Evolutionary conservation across 2,888 invertebrate genomes (phyloP).

Genomic region (Ichneumon xanthorius): DNA sequence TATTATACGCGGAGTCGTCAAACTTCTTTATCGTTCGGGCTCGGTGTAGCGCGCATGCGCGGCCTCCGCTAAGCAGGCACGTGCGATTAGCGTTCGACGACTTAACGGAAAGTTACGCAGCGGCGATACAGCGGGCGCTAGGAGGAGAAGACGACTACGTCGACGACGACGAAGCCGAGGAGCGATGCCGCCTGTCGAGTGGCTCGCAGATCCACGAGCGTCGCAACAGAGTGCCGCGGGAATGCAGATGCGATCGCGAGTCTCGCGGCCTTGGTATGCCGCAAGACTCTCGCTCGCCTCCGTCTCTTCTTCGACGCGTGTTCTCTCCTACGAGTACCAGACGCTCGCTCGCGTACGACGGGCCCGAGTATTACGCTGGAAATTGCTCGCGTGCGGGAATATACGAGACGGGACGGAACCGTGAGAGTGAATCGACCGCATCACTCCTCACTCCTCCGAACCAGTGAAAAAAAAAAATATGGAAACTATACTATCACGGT

Average conservation of each 20-base stretch:
- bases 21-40: conserved; percentile 52
- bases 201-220: conserved; percentile 14
- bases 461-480: background rate
- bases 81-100: conserved; percentile 61
- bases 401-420: background rate
- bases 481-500: background rate
- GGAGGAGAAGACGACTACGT: conserved; percentile 7
- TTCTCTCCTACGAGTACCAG: conserved; percentile 21
- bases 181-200: background rate
- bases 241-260: conserved; percentile 69
- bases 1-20: conserved; percentile 40
- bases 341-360: background rate
- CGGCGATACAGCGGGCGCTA: conserved; percentile 24
- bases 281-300: conserved; percentile 48
- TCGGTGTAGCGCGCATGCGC: conserved; percentile 16
- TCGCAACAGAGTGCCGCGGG: conserved; percentile 49
- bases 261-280: conserved; percentile 27
- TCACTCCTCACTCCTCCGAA: background rate
- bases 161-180: conserved; percentile 23
- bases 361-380: background rate
- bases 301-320: conserved; percentile 26
- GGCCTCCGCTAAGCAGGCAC: conserved; percentile 55
- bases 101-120: conserved; percentile 66
- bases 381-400: background rate
- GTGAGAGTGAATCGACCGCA: background rate